These are phyloP conservation scores for Glossophaga mutica DNA, from an alignment of 2,797 vertebrate species.

Conservation along the genomic window DNA sequence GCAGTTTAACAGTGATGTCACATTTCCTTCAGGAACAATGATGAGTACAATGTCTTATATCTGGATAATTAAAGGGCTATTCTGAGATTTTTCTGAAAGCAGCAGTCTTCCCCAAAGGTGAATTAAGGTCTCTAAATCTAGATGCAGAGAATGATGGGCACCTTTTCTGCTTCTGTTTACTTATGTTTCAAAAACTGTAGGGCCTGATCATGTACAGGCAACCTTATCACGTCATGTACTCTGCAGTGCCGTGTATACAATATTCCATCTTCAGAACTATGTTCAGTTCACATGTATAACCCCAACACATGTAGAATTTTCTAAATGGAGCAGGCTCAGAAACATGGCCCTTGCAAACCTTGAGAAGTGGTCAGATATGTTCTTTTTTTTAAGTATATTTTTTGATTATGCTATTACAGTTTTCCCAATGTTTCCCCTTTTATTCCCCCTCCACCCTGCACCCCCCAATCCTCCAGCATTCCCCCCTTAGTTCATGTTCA, in stretches of 20 bases:
- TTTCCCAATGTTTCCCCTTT: too few relatives aligned
- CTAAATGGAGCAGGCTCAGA: not conserved
- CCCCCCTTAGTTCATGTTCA: too few relatives aligned
- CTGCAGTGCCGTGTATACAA: not conserved
- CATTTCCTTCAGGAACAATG: constrained; percentile 23
- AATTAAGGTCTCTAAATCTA: constrained; percentile 20
- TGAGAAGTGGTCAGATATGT: not conserved
- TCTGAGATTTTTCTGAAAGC: constrained; percentile 47
- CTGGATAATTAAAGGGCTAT: constrained; percentile 19
- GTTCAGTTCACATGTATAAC: not conserved
- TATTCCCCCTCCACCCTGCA: too few relatives aligned
- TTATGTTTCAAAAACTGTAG: not conserved
- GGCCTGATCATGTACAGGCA: not conserved
- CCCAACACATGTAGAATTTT: not conserved
- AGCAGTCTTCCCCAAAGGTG: not conserved
- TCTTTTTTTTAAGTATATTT: not conserved
- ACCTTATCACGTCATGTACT: not conserved
- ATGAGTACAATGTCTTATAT: constrained; percentile 26
- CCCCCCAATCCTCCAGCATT: too few relatives aligned
- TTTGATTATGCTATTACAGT: too few relatives aligned
- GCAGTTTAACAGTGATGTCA: constrained; percentile 44
- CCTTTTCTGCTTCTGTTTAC: not conserved
- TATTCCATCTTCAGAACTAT: constrained; percentile 1
- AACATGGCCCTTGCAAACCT: not conserved
- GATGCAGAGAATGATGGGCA: not conserved